These are phyloP conservation scores for Lasioglossum pauxillum DNA, from an alignment of 2,888 invertebrate species.

Conservation along the genomic window DNA sequence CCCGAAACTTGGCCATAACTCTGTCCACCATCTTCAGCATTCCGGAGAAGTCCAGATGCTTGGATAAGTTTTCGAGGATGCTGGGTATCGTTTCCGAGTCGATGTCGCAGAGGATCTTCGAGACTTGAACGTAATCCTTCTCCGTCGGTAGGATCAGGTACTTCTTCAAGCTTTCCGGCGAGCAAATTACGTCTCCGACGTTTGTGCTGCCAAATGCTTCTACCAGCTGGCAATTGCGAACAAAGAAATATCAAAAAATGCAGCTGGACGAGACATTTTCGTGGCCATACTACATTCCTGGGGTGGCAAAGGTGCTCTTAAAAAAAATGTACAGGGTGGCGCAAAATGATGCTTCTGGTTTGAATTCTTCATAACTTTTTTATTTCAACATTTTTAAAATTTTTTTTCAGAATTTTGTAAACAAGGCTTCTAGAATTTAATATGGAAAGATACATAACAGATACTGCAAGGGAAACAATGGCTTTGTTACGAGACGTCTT, in stretches of 20 bases:
- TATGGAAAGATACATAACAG: too few relatives aligned
- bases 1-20: conserved; percentile 84
- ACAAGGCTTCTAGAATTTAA: too few relatives aligned
- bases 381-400: too few relatives aligned
- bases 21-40: conserved; percentile 85
- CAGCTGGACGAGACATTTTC: not conserved
- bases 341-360: too few relatives aligned
- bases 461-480: too few relatives aligned
- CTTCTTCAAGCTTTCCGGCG: conserved; percentile 76
- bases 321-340: too few relatives aligned
- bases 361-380: too few relatives aligned
- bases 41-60: conserved; percentile 86
- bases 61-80: conserved; percentile 84
- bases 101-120: conserved; percentile 84
- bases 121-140: conserved; percentile 78
- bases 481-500: too few relatives aligned
- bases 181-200: conserved; percentile 77
- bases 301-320: too few relatives aligned
- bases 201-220: conserved; percentile 79
- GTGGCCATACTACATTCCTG: too few relatives aligned
- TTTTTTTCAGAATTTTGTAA: too few relatives aligned
- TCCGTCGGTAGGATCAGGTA: conserved; percentile 76
- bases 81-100: conserved; percentile 83
- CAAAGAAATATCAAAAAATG: not conserved
- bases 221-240: conserved; percentile 68